phyloP scores from a whole-genome alignment of 2,797 vertebrate genomes.

The Pelochelys cantorii region DNA sequence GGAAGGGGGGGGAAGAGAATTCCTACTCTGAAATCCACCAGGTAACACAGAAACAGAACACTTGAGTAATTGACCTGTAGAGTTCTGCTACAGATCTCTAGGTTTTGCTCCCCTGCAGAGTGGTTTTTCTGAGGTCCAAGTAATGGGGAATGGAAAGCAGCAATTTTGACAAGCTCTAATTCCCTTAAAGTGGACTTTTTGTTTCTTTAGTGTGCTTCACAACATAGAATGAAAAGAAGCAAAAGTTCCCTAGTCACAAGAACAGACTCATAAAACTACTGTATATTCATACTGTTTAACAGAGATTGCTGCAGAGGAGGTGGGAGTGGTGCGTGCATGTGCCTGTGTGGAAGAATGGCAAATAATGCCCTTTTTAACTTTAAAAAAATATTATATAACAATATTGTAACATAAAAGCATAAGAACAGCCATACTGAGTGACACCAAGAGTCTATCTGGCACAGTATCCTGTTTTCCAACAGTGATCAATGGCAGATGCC shows the following conservation, averaged over 20 bases:
- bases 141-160: background rate
- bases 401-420: too few relatives aligned
- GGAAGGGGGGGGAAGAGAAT: background rate
- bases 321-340: too few relatives aligned
- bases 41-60: background rate
- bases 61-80: background rate
- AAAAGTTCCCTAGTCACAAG: background rate
- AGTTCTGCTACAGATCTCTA: background rate
- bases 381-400: background rate
- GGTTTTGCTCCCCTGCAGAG: background rate
- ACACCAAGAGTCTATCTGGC: too few relatives aligned
- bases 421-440: too few relatives aligned
- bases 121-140: background rate
- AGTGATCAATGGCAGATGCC: too few relatives aligned
- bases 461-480: too few relatives aligned
- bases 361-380: background rate
- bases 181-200: background rate
- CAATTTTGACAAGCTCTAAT: background rate
- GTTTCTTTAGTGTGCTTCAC: background rate
- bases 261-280: background rate
- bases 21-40: background rate
- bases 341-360: background rate
- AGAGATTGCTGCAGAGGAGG: background rate
- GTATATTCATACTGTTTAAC: background rate
- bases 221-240: background rate